Evolutionary conservation across 2,113 vertebrate species (phyloP), one percentile per base, ranked within the genome.

Genomic region (Tachycineta bicolor): DNA sequence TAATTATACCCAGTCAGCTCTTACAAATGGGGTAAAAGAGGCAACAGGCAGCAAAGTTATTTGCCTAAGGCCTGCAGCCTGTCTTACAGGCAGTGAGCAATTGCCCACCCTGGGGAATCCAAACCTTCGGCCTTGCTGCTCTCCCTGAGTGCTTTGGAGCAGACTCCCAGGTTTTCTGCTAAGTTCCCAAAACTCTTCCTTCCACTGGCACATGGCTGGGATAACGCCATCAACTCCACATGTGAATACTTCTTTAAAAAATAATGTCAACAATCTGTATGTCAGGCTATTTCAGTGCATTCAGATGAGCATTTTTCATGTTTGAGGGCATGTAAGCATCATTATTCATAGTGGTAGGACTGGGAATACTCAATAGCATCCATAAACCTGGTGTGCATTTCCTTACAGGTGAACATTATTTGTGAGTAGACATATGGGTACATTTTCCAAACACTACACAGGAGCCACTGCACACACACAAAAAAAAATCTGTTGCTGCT

Each of bases 371-470:
- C 90, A 96, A 96, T 58, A 95, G 91, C 93, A 94, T 91, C 95
- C 90, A 97, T 96, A 96, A 96, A 97, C 89, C 92, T 96, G 91
- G 84, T 93, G 87, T 94, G 79, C 93, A 96, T 96, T 97, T 97
- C 93, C 92, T 96, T 97, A 90, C 90, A 96, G 97, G 94, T 97
- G 92, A 96, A 95, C 87, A 87, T 96, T 95, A 97, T 97, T 97
- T 96, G 90, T 93, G 90, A 96, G 90, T 94, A 96, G 95, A 96
- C 95, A 88, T 95, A 87, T 96, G 92, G 95, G 94, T 96, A 90
- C 87, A 78, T 96, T 97, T 97, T 93, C 92, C 93, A 88, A 94
- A 84, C 74, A 81, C 87, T 86, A 5, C 8, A 95, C 85, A 74
- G 95, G 56, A 97, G 90, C 74, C 82, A 79, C 93, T 71, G 63